phyloP scores from a whole-genome alignment of 2,888 invertebrate species.

The Polietes domitor region DNA sequence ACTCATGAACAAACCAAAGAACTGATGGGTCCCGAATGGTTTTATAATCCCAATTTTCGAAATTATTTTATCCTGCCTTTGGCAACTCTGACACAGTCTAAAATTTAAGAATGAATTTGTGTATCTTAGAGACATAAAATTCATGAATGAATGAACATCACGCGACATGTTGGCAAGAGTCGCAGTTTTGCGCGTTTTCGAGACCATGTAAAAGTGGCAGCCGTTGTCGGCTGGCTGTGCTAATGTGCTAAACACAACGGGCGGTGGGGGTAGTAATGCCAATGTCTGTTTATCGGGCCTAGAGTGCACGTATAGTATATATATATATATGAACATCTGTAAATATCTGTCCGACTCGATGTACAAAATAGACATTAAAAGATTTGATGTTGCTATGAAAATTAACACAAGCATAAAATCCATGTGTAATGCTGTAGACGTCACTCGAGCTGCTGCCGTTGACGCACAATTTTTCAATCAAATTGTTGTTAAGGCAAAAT shows the following conservation, averaged over 20 bases:
- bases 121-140: conserved; percentile 17
- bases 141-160: conserved; percentile 62
- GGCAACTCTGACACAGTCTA: conserved; percentile 28
- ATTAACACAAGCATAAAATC: conserved; percentile 52
- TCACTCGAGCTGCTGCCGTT: background rate
- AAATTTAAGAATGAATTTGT: conserved; percentile 51
- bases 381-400: conserved; percentile 43
- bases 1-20: too few relatives aligned
- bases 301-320: conserved; percentile 23
- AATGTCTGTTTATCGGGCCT: background rate
- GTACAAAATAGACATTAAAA: conserved; percentile 50
- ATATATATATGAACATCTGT: conserved; percentile 2
- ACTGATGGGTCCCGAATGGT: too few relatives aligned
- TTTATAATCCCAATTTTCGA: too few relatives aligned
- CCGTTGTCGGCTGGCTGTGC: conserved; percentile 44
- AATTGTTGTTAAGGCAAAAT: too few relatives aligned
- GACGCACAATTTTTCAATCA: background rate
- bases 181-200: too few relatives aligned
- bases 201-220: conserved; percentile 39
- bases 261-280: conserved; percentile 5
- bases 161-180: conserved; percentile 40
- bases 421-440: too few relatives aligned
- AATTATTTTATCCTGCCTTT: background rate
- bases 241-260: conserved; percentile 31
- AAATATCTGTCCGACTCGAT: background rate